phyloP scores from a whole-genome alignment of 2,797 vertebrate species.

The Platalea minor region DNA sequence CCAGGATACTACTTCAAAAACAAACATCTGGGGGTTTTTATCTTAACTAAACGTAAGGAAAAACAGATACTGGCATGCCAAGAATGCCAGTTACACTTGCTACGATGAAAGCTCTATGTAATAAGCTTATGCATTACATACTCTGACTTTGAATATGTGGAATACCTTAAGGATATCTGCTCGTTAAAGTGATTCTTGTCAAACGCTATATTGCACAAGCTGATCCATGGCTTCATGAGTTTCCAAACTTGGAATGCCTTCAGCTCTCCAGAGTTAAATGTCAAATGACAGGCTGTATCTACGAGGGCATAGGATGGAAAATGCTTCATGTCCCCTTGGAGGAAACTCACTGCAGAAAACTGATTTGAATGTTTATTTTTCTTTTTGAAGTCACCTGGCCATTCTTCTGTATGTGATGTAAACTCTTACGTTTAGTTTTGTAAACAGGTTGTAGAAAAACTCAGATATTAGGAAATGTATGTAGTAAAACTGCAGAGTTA shows the following conservation, averaged over 20 bases:
- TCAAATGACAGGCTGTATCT: background rate
- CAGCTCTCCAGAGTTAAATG: background rate
- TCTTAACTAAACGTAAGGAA: background rate
- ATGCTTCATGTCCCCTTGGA: background rate
- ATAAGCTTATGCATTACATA: background rate
- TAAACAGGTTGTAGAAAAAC: background rate
- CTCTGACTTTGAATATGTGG: background rate
- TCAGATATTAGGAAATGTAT: background rate
- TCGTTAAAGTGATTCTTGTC: slow-evolving; percentile 57
- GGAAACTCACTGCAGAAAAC: background rate
- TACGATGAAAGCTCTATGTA: background rate
- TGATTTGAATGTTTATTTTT: background rate
- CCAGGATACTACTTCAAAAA: background rate
- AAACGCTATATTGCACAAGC: background rate
- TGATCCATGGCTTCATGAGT: background rate
- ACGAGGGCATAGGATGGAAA: background rate
- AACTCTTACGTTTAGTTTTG: background rate
- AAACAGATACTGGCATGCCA: background rate
- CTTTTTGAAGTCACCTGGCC: background rate
- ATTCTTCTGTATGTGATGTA: background rate
- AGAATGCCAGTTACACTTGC: background rate
- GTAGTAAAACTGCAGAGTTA: background rate
- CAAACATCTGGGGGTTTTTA: background rate
- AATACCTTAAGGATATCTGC: slow-evolving; percentile 22
- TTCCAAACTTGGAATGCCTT: slow-evolving; percentile 12